A percentile compares a stretch with the other conserved stretches of the same genome.
phyloP scores from a whole-genome alignment of 2,888 invertebrate species.

The Neocrepidodera transversa region DNA sequence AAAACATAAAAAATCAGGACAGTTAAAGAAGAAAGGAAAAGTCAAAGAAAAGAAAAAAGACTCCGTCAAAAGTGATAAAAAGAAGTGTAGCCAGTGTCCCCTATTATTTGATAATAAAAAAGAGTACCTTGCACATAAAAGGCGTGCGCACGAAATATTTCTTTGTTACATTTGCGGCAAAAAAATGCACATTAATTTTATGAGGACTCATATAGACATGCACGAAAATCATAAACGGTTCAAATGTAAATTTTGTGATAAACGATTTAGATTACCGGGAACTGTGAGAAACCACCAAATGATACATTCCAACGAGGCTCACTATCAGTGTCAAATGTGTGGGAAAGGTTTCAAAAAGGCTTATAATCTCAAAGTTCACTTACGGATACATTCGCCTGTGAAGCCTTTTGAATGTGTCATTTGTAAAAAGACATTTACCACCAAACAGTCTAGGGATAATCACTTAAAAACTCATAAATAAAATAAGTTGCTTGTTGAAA shows the following conservation, averaged over 20 bases:
- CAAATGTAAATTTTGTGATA: constrained; percentile 45
- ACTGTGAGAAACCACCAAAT: constrained; percentile 46
- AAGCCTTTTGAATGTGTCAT: constrained; percentile 60
- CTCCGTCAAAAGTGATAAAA: constrained; percentile 4
- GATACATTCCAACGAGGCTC: constrained; percentile 42
- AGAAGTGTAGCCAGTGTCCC: constrained; percentile 61
- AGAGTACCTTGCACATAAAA: constrained; percentile 26
- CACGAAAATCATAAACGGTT: constrained; percentile 34
- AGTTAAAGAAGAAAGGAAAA: neutral
- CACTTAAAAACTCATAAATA: constrained; percentile 35
- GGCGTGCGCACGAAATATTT: constrained; percentile 36
- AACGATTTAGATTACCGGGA: constrained; percentile 36
- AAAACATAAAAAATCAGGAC: neutral
- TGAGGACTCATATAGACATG: constrained; percentile 32
- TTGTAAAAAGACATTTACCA: constrained; percentile 65
- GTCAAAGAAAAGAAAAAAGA: neutral
- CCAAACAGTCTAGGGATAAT: constrained; percentile 45
- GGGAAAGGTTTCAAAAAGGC: constrained; percentile 37
- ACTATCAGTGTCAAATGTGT: constrained; percentile 40
- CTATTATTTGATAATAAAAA: constrained; percentile 54
- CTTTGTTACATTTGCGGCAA: constrained; percentile 46
- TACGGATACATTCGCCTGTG: constrained; percentile 57
- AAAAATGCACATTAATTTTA: constrained; percentile 31
- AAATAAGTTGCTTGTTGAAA: no score
- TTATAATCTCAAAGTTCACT: constrained; percentile 61